Conservation (phyloP, 2,113 vertebrate genomes). For the Thermophis baileyi region DNA sequence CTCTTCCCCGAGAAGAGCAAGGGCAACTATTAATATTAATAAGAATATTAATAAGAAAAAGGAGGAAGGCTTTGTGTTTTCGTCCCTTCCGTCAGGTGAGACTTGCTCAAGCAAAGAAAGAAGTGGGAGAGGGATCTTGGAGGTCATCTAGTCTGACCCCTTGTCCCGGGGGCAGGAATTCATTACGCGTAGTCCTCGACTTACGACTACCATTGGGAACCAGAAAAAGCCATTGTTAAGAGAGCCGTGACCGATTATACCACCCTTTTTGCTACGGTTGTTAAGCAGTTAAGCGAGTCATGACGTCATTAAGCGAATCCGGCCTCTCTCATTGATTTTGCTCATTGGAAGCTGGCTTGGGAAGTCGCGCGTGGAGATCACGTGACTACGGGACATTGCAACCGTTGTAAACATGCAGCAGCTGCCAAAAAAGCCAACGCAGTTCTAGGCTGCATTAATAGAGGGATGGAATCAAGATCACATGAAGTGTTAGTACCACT, state of each 20-base stretch:
- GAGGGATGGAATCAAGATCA: too few species aligned
- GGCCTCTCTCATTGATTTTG: too few species aligned
- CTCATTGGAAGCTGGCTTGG: too few species aligned
- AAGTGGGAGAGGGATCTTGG: background rate
- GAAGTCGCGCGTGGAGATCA: too few species aligned
- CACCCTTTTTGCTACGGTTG: background rate
- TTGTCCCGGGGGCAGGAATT: background rate
- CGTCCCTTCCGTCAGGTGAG: background rate
- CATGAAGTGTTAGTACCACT: too few species aligned
- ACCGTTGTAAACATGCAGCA: too few species aligned
- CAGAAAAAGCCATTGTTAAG: background rate
- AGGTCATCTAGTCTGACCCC: background rate
- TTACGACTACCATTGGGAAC: background rate
- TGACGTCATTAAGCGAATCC: background rate
- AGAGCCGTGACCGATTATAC: background rate
- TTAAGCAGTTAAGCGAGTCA: background rate
- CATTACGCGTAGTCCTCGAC: background rate
- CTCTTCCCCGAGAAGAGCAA: background rate
- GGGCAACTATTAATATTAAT: background rate
- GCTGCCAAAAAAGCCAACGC: too few species aligned
- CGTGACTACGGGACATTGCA: rapidly evolving
- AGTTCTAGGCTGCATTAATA: too few species aligned
- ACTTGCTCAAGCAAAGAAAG: background rate
- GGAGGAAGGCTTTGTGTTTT: background rate
- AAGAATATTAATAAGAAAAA: background rate